Conservation (phyloP, 1,140 invertebrate genomes). For the Tenebrio molitor region DNA sequence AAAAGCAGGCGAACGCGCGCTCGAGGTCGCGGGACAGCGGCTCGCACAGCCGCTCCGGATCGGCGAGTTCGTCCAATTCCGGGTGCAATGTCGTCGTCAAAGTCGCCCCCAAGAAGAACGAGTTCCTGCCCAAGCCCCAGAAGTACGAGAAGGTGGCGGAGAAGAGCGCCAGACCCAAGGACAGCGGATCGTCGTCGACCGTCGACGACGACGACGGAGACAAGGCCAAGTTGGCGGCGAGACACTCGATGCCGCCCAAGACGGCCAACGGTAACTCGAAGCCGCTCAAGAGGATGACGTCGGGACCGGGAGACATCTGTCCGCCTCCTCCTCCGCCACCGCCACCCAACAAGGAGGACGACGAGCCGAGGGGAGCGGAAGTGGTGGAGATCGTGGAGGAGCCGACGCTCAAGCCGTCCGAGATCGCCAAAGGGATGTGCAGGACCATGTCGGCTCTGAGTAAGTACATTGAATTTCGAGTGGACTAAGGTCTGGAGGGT, state of each 20-base stretch:
- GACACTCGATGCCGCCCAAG: constrained; percentile 64
- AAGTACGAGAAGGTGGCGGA: constrained; percentile 59
- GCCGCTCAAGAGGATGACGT: constrained; percentile 60
- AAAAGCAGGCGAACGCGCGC: constrained; percentile 64
- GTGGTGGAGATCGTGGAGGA: constrained; percentile 72
- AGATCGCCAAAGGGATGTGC: constrained; percentile 69
- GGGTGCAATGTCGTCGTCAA: constrained; percentile 65
- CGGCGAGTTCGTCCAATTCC: constrained; percentile 69
- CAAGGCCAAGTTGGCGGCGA: constrained; percentile 59
- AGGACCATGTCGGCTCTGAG: constrained; percentile 62
- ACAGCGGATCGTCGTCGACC: constrained; percentile 62
- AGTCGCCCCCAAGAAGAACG: constrained; percentile 57
- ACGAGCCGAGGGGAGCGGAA: constrained; percentile 61
- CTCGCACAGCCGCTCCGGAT: constrained; percentile 76
- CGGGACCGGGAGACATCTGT: constrained; percentile 53
- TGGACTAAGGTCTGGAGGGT: too few species aligned
- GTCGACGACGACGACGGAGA: constrained; percentile 63
- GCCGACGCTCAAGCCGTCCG: constrained; percentile 73
- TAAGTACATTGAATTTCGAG: too few species aligned
- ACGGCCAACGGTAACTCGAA: constrained; percentile 51
- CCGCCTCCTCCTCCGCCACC: constrained; percentile 75
- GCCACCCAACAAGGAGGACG: constrained; percentile 52
- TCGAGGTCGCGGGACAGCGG: constrained; percentile 75
- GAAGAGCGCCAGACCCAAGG: constrained; percentile 49
- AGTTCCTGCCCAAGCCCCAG: constrained; percentile 61